Evolutionary conservation across 92 coral and sea anemone species (phyloP).

Genomic region (Parazoanthus swiftii): DNA sequence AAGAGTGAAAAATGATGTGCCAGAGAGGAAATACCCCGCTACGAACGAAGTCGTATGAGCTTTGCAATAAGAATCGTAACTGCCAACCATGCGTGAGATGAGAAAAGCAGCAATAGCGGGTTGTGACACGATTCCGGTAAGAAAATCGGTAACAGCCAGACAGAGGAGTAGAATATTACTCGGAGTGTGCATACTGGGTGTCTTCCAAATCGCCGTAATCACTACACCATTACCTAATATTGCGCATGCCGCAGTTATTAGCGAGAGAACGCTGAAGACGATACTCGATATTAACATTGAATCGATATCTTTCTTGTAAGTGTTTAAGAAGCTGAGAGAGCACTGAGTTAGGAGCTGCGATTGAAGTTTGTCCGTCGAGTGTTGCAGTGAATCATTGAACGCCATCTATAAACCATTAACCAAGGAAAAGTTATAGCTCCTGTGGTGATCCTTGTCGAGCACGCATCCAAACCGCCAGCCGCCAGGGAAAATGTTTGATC

Average conservation of each 20-base stretch:
- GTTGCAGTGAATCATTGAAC: not conserved
- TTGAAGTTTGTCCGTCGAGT: not conserved
- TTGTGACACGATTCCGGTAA: not conserved
- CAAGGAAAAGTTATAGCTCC: not conserved
- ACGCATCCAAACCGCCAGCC: not conserved
- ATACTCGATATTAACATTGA: conserved; percentile 41
- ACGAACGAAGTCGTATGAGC: not conserved
- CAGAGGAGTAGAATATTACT: conserved; percentile 22
- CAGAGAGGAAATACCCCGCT: not conserved
- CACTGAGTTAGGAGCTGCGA: conserved; percentile 8
- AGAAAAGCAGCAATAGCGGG: not conserved
- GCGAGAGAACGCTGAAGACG: conserved; percentile 20
- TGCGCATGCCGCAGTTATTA: conserved; percentile 29
- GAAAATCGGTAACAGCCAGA: conserved; percentile 9
- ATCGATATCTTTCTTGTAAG: conserved; percentile 30
- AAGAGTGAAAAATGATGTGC: not conserved
- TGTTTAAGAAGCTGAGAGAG: conserved; percentile 11
- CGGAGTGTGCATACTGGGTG: conserved; percentile 23
- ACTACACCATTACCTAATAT: conserved; percentile 27
- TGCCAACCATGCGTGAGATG: not conserved
- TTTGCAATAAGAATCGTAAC: not conserved
- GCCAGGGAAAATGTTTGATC: not conserved
- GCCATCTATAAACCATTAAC: conserved; percentile 1
- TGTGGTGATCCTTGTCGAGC: not conserved
- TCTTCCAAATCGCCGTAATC: conserved; percentile 36